Evolutionary conservation across 2,113 vertebrate species (phyloP).

Genomic region (Etheostoma cragini): DNA sequence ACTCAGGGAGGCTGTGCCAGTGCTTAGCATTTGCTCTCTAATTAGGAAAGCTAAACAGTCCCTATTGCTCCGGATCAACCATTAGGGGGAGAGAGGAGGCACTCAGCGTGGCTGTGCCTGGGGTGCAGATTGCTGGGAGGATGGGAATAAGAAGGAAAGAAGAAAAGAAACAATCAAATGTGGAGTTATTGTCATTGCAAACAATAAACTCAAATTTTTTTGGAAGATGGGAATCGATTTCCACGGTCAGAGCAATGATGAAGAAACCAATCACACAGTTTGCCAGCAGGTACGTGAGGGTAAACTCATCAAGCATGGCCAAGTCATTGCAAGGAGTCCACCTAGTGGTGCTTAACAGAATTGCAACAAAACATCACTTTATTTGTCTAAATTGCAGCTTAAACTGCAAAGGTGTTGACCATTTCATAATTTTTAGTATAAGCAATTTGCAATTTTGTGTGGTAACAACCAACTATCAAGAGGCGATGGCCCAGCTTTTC

Average conservation of each 20-base stretch:
- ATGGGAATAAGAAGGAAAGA: neutral
- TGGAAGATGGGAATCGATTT: constrained; percentile 15
- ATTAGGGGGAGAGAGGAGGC: constrained; percentile 26
- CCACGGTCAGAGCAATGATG: constrained; percentile 22
- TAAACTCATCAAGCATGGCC: neutral
- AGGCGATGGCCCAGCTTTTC: neutral
- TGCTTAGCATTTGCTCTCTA: constrained; percentile 83
- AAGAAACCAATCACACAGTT: constrained; percentile 32
- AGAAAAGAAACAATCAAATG: constrained; percentile 21
- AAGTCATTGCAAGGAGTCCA: constrained; percentile 66
- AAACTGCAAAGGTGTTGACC: neutral
- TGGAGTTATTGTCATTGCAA: constrained; percentile 28
- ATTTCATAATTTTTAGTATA: neutral
- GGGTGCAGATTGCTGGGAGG: constrained; percentile 32
- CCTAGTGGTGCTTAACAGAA: constrained; percentile 60
- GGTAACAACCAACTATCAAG: neutral
- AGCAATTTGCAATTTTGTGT: neutral
- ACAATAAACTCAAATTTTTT: constrained; percentile 25
- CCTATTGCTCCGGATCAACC: constrained; percentile 67
- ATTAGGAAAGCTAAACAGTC: constrained; percentile 83
- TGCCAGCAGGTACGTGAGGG: constrained; percentile 28
- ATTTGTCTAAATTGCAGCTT: neutral
- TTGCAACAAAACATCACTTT: neutral
- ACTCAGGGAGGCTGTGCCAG: constrained; percentile 75
- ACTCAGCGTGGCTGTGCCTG: constrained; percentile 35